Conservation (phyloP, 1,140 invertebrate genomes). For the Subanguina moxae region DNA sequence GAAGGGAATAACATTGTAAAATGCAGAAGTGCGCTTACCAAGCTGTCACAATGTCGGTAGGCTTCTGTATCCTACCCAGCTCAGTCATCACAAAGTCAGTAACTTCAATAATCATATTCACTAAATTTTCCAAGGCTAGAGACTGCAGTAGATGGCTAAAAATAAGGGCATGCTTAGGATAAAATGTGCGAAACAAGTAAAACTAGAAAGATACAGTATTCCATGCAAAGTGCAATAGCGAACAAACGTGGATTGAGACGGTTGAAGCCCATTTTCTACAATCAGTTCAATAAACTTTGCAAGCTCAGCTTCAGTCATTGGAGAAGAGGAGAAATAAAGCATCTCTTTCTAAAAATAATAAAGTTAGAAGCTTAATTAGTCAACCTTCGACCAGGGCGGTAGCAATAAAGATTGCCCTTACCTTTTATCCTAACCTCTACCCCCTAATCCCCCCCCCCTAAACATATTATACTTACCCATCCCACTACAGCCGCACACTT, state of each 20-base stretch:
- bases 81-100: slow-evolving; percentile 43
- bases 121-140: slow-evolving; percentile 24
- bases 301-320: background rate
- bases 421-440: too few species aligned
- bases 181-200: background rate
- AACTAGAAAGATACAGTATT: slow-evolving; percentile 34
- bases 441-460: too few species aligned
- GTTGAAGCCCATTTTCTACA: slow-evolving; percentile 31
- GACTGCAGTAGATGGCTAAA: slow-evolving; percentile 46
- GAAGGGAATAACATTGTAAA: background rate
- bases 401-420: too few species aligned
- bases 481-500: slow-evolving; percentile 49
- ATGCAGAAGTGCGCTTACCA: slow-evolving; percentile 10
- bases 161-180: background rate
- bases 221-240: slow-evolving; percentile 41
- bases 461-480: slow-evolving; percentile 3
- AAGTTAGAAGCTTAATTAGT: too few species aligned
- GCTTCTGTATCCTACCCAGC: slow-evolving; percentile 19
- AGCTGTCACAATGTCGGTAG: slow-evolving; percentile 38
- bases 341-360: slow-evolving; percentile 22
- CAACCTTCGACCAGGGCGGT: too few species aligned
- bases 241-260: slow-evolving; percentile 35
- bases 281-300: slow-evolving; percentile 29
- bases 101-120: slow-evolving; percentile 13
- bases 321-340: slow-evolving; percentile 23